phyloP scores from a whole-genome alignment of 2,797 vertebrate species.

The Schizopygopsis malacanthus region DNA sequence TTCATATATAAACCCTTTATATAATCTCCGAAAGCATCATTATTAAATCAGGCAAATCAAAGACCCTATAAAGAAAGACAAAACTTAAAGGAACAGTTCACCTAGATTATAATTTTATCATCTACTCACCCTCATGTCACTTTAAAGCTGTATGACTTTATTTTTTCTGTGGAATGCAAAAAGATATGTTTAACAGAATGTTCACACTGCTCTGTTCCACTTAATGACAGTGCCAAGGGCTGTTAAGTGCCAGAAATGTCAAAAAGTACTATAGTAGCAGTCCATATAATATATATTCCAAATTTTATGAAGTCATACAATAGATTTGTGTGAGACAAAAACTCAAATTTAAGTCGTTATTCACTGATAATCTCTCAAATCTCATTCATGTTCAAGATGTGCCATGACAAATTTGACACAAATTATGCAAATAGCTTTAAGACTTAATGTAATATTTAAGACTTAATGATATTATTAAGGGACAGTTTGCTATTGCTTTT shows the following conservation, averaged over 20 bases:
- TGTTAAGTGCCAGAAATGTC: neutral
- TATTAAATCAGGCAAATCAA: slow-evolving; percentile 74
- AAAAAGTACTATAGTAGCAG: neutral
- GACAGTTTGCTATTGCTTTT: neutral
- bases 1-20: slow-evolving; percentile 62
- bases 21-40: slow-evolving; percentile 73
- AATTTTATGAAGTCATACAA: neutral
- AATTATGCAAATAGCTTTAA: neutral
- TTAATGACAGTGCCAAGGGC: neutral
- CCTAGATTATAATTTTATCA: neutral
- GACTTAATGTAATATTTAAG: neutral
- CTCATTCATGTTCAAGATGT: neutral
- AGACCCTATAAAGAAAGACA: slow-evolving; percentile 62
- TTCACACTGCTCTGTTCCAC: neutral
- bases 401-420: neutral
- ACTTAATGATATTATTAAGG: neutral
- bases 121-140: neutral
- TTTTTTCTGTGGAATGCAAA: slow-evolving; percentile 2
- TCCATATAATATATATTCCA: neutral
- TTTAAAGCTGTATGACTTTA: slow-evolving; percentile 5
- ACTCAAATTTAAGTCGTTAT: neutral
- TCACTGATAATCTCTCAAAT: neutral
- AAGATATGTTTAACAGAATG: neutral
- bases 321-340: neutral
- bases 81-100: slow-evolving; percentile 55